Percentiles rank a stretch among this genome's conserved stretches.
Conservation (phyloP, 2,113 vertebrate species). For the Gorsachius goisagi region DNA sequence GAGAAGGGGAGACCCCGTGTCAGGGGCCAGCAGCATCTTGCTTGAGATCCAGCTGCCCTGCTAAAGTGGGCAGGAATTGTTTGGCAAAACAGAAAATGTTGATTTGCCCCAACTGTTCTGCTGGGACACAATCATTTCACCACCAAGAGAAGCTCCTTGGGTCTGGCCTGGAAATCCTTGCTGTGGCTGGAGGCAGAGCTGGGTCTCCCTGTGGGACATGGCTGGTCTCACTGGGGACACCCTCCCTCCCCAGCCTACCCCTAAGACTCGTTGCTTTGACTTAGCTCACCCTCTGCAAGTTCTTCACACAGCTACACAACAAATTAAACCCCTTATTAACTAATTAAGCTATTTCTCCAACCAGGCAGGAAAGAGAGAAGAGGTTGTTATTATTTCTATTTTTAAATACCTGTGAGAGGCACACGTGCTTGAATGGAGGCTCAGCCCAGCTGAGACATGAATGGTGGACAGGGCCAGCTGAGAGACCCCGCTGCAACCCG, state of each 20-base stretch:
- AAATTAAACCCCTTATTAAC: conserved; percentile 41
- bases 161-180: background rate
- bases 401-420: conserved; percentile 1
- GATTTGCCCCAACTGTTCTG: background rate
- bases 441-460: background rate
- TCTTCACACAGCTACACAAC: conserved; percentile 19
- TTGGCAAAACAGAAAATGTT: background rate
- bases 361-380: conserved; percentile 6
- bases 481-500: background rate
- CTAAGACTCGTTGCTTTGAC: background rate
- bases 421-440: accelerated
- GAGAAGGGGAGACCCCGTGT: background rate
- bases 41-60: background rate
- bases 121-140: background rate
- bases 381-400: conserved; percentile 40
- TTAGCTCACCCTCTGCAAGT: background rate
- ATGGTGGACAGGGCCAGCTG: background rate
- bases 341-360: conserved; percentile 49
- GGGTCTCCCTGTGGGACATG: accelerated
- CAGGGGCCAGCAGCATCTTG: too few relatives aligned
- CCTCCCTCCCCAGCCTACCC: background rate
- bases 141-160: background rate
- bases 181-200: background rate
- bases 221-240: background rate
- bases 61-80: background rate